Percentiles rank a stretch among this genome's conserved stretches.
phyloP scores from a whole-genome alignment of 2,113 vertebrate species.

The Holacanthus passer region DNA sequence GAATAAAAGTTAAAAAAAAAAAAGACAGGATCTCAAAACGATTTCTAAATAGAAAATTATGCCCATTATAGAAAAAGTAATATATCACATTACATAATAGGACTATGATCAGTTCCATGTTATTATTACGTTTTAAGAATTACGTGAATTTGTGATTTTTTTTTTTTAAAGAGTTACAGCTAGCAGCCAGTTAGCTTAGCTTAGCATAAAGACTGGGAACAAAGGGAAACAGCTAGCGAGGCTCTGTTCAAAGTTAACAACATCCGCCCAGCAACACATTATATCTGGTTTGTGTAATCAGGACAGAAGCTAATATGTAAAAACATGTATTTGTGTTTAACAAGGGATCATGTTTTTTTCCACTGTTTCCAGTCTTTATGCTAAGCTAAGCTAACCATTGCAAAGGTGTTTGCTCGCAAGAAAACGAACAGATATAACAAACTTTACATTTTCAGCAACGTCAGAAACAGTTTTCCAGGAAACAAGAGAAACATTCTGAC shows the following conservation, averaged over 20 bases:
- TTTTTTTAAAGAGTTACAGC: too few species aligned
- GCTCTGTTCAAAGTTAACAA: too few species aligned
- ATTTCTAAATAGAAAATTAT: not conserved
- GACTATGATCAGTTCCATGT: not conserved
- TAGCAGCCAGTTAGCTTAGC: too few species aligned
- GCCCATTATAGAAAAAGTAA: not conserved
- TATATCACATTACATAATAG: not conserved
- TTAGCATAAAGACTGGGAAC: too few species aligned
- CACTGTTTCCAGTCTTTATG: not conserved
- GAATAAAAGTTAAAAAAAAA: not conserved
- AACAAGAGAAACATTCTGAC: not conserved
- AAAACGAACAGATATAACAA: not conserved
- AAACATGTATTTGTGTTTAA: too few species aligned
- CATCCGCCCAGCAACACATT: too few species aligned
- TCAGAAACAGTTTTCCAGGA: not conserved
- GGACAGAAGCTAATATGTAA: too few species aligned
- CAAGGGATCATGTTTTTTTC: too few species aligned
- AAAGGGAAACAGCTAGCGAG: too few species aligned
- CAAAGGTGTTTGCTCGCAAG: not conserved
- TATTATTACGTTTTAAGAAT: too few species aligned
- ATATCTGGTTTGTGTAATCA: too few species aligned
- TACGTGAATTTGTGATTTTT: too few species aligned
- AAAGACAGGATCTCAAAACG: constrained; percentile 7
- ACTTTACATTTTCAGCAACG: not conserved
- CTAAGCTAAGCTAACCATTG: not conserved